Percentiles rank a stretch among this genome's conserved stretches.
Conservation (phyloP, 2,797 vertebrate genomes). For the Capromys pilorides region DNA sequence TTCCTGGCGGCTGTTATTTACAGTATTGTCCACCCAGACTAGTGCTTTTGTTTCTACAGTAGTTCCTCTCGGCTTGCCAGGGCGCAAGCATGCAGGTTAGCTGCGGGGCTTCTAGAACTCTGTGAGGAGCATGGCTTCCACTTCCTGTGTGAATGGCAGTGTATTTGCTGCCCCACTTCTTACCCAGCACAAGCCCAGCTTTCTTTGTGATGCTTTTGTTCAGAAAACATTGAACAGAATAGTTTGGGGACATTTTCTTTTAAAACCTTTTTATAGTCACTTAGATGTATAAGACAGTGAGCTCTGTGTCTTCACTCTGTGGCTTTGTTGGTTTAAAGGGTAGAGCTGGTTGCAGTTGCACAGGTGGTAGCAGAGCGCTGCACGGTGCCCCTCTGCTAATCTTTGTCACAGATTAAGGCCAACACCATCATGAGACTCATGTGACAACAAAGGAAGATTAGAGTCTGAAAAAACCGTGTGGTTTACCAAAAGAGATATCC, state of each 20-base stretch:
- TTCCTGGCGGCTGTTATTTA: slow-evolving; percentile 67
- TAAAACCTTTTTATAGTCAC: neutral
- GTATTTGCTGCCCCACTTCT: neutral
- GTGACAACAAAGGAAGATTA: neutral
- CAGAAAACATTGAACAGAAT: neutral
- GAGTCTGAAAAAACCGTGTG: neutral
- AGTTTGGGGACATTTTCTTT: neutral
- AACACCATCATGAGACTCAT: neutral
- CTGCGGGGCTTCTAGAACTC: neutral
- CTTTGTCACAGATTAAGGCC: neutral
- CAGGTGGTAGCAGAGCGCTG: accelerated
- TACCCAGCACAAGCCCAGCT: neutral
- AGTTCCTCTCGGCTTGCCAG: neutral
- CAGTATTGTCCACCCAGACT: slow-evolving; percentile 36
- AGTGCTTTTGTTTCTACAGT: slow-evolving; percentile 44
- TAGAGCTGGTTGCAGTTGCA: neutral
- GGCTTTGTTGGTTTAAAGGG: neutral
- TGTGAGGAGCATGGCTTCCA: neutral
- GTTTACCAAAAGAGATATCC: neutral
- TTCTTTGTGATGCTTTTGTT: neutral
- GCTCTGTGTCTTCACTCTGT: neutral
- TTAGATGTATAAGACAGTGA: neutral
- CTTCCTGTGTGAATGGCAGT: neutral
- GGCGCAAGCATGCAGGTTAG: neutral
- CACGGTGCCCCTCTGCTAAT: neutral